Conservation (phyloP, 2,113 vertebrate species). For the Cheilinus undulatus region DNA sequence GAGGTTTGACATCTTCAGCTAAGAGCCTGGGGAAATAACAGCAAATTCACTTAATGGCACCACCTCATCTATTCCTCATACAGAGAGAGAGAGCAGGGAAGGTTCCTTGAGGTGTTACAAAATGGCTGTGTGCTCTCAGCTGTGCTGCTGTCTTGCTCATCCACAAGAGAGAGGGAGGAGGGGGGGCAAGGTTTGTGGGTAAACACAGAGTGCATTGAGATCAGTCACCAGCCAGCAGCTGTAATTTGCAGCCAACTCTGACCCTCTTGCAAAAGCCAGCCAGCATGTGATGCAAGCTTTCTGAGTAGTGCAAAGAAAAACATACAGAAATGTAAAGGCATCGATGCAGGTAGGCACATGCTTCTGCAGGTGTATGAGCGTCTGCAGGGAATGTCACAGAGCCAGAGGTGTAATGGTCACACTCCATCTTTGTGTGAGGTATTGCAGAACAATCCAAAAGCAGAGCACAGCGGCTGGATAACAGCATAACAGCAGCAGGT, state of each 20-base stretch:
- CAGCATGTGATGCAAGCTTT: constrained; percentile 32
- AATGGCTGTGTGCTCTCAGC: constrained; percentile 73
- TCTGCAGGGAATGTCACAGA: constrained; percentile 62
- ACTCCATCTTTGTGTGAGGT: constrained; percentile 75
- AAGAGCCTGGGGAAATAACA: constrained; percentile 84
- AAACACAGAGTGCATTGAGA: constrained; percentile 67
- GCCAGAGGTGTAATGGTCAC: constrained; percentile 70
- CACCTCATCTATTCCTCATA: constrained; percentile 78
- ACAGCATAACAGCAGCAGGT: constrained; percentile 72
- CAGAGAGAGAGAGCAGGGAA: constrained; percentile 56
- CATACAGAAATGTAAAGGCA: constrained; percentile 18
- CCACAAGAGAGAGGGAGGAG: background rate
- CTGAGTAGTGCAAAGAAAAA: constrained; percentile 31
- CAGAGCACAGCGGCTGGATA: constrained; percentile 57
- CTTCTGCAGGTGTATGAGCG: constrained; percentile 43
- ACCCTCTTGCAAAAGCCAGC: constrained; percentile 56
- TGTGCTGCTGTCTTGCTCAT: constrained; percentile 43
- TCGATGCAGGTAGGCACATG: constrained; percentile 36
- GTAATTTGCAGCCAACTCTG: constrained; percentile 76
- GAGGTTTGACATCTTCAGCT: constrained; percentile 82
- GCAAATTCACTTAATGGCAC: constrained; percentile 82
- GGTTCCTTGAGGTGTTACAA: constrained; percentile 73
- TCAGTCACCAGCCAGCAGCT: constrained; percentile 67
- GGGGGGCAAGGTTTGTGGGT: constrained; percentile 71
- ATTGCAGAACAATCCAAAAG: constrained; percentile 65